Evolutionary conservation across 2,797 vertebrate genomes (phyloP).

Genomic region (Odontamblyopus lacepedii): DNA sequence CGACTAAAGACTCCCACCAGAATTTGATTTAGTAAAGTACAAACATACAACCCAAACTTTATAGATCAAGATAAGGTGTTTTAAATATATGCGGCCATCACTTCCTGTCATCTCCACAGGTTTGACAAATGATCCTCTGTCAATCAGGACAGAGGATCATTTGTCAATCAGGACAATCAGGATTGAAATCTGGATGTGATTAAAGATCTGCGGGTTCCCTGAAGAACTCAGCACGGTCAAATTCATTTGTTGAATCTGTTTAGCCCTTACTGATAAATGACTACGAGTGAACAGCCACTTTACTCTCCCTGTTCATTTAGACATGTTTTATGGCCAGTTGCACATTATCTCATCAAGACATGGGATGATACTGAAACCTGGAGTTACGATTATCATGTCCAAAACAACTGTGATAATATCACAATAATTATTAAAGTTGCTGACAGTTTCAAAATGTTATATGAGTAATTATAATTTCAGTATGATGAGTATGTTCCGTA

Average conservation of each 20-base stretch:
- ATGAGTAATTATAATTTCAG: too few relatives aligned
- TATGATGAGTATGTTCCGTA: too few relatives aligned
- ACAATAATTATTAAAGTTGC: too few relatives aligned
- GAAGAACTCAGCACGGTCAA: not conserved
- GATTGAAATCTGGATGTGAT: not conserved
- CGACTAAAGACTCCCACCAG: too few relatives aligned
- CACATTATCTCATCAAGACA: not conserved
- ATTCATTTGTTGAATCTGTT: not conserved
- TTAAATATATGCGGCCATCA: not conserved
- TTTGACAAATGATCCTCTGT: not conserved
- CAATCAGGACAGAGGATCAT: too few relatives aligned
- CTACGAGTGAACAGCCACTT: not conserved
- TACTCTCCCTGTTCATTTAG: not conserved
- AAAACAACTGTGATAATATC: too few relatives aligned
- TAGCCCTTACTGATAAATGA: not conserved
- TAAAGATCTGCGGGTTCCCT: constrained; percentile 1
- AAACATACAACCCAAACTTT: too few relatives aligned
- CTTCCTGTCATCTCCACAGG: not conserved
- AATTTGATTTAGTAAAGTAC: not conserved
- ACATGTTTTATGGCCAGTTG: not conserved
- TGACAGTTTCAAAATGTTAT: too few relatives aligned
- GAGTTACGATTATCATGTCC: too few relatives aligned
- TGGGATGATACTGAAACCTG: too few relatives aligned
- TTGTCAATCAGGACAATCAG: not conserved
- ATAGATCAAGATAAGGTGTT: not conserved